Base-by-base conservation (phyloP, 2,113 vertebrate genomes). In the Ammodytes marinus region DNA sequence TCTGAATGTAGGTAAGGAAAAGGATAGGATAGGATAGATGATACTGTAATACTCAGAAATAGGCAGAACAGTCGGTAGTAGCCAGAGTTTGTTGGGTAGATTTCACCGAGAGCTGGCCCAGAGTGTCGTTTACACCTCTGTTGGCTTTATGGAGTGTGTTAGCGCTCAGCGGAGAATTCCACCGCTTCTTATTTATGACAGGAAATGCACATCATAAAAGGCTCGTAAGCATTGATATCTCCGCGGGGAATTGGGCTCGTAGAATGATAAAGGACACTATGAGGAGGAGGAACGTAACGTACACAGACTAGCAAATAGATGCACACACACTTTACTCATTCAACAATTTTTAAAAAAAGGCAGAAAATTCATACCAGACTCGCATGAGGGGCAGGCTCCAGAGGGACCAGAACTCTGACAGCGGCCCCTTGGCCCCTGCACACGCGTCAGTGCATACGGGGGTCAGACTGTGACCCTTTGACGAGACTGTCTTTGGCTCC, bases 191-290 rank as follows among this genome's bases (percentile, higher is more conserved):
- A 84, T 94, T 95, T 93, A 92, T 91, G 91, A 89, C 94, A 93
- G 94, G 93, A 95, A 94, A 92, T 87, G 87, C 92, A 89, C 88
- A 81, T 94, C 84, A 87, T 93, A 92, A 91, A 94, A 87, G 79
- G 47, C 74, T 86, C 76, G 46, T 90, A 80, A 91, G 87, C 87
- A 81, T 80, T 86, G 84, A 82, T 80, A 54, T 75, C 61, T 92
- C 92, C 49, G 17, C 74, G 74, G 92, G 91, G 91, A 92, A 81
- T 90, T 61, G 17, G 45, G 50, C 83, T 80, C 42, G 77, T 65
- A 53, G 68, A 50, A 85, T 78, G 69, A 86, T 91, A 86, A 86
- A 64, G 40, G 86, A 87, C 83, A 80, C 65, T 71, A 55, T 77
- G 8, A 27, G 27, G 27, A 27, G 27, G 27, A 27, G 27, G 27